Evolutionary conservation across 2,797 vertebrate genomes (phyloP).

Genomic region (Acanthornis magna): DNA sequence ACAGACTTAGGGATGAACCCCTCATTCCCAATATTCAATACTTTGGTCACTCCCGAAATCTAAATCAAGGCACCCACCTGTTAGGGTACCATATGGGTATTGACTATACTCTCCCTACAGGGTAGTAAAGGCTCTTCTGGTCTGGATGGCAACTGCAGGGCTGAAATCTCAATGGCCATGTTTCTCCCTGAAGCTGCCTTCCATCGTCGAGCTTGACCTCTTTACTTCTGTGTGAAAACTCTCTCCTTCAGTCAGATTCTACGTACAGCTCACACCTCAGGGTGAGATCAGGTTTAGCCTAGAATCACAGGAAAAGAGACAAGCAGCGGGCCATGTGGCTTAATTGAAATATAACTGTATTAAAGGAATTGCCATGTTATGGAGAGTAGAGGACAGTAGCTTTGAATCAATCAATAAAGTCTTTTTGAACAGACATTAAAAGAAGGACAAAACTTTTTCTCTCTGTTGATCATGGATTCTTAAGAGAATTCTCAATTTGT

Average conservation of each 20-base stretch:
- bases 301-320: neutral
- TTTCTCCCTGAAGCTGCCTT: neutral
- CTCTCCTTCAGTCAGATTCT: neutral
- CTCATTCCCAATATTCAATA: neutral
- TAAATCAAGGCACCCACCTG: neutral
- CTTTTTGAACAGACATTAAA: neutral
- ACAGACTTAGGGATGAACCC: neutral
- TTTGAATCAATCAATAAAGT: neutral
- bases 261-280: neutral
- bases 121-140: neutral
- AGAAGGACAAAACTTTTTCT: neutral
- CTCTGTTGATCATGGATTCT: neutral
- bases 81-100: accelerated
- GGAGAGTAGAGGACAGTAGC: neutral
- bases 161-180: neutral
- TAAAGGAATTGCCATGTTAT: neutral
- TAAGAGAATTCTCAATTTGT: neutral
- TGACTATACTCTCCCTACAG: neutral
- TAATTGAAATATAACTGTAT: neutral
- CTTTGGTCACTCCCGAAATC: neutral
- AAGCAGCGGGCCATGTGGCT: neutral
- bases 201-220: neutral
- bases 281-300: neutral
- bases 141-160: neutral
- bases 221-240: neutral